Evolutionary conservation across 2,797 vertebrate species (phyloP).

Genomic region (Masticophis lateralis): DNA sequence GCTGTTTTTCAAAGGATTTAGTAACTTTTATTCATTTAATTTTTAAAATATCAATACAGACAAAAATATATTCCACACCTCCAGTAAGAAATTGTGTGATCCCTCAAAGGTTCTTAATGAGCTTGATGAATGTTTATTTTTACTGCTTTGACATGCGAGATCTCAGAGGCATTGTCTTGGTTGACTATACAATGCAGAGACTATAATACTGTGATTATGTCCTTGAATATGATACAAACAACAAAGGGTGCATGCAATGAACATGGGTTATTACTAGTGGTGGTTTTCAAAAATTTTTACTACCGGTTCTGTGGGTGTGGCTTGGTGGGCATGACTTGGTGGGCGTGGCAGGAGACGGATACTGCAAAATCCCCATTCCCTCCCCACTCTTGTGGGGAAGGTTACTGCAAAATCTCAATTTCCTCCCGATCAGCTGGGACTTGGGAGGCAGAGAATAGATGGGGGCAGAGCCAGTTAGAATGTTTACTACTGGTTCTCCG

Average conservation of each 20-base stretch:
- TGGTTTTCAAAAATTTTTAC: no score
- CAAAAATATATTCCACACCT: not conserved
- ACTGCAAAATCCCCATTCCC: no score
- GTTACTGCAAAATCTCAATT: no score
- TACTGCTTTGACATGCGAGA: not conserved
- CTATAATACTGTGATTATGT: not conserved
- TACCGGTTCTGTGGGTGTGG: no score
- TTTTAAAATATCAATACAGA: not conserved
- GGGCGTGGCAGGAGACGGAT: no score
- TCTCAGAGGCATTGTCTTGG: not conserved
- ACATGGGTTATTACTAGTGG: not conserved
- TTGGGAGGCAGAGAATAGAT: no score
- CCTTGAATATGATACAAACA: not conserved
- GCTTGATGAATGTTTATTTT: not conserved
- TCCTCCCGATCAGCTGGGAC: no score
- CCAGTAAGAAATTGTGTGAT: not conserved
- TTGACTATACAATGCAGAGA: not conserved
- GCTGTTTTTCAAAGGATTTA: not conserved
- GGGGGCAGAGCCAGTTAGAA: no score
- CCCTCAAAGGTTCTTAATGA: not conserved
- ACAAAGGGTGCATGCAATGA: not conserved
- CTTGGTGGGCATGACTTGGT: no score
- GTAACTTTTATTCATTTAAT: not conserved
- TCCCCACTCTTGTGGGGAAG: no score
- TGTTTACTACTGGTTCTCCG: no score